Conservation (phyloP, 2,797 vertebrate species). For the Eulemur rubriventer region DNA sequence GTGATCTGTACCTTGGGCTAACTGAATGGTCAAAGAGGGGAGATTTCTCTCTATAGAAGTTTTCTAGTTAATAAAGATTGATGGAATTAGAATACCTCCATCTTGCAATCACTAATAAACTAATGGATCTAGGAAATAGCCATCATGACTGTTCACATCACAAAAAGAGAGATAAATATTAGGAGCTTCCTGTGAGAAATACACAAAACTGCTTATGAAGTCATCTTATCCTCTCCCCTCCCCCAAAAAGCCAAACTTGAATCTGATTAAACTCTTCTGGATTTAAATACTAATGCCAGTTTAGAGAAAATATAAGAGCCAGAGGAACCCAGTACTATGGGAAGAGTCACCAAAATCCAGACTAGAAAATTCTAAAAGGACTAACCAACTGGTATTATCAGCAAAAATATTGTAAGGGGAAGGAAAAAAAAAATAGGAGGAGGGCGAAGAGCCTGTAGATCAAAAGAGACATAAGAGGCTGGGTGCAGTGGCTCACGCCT, state of each 20-base stretch:
- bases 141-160: not conserved
- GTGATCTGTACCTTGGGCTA: not conserved
- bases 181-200: not conserved
- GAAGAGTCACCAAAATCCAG: constrained; percentile 13
- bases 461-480: not conserved
- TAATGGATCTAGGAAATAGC: not conserved
- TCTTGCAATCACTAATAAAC: not conserved
- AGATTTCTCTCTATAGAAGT: constrained; percentile 5
- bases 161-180: not conserved
- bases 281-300: not conserved
- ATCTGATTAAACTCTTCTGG: constrained; percentile 24
- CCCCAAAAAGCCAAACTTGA: not conserved
- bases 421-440: not conserved
- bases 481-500: too few relatives aligned
- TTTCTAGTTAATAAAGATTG: constrained; percentile 41
- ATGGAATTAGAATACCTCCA: not conserved
- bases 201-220: not conserved
- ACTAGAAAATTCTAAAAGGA: not conserved
- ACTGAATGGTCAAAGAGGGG: constrained; percentile 17
- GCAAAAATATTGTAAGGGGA: not conserved
- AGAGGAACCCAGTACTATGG: not conserved
- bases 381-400: not conserved
- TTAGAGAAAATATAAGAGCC: constrained; percentile 39
- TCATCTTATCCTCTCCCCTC: not conserved
- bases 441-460: not conserved